Conservation (phyloP, 2,797 vertebrate genomes). For the Morus bassanus region DNA sequence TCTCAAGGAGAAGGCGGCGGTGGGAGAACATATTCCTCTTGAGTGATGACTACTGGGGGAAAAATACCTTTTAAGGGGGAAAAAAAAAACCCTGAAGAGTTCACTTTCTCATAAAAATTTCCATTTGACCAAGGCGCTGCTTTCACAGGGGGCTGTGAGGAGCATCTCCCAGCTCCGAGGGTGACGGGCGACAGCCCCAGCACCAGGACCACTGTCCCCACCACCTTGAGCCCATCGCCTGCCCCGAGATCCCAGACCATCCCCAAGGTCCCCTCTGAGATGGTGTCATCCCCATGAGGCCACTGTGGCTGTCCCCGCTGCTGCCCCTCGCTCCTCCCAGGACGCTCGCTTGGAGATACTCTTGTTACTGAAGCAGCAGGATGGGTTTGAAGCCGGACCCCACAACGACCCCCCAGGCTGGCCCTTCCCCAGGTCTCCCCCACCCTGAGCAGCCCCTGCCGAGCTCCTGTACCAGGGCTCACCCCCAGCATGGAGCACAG, state of each 20-base stretch:
- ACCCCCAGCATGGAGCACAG: background rate
- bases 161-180: background rate
- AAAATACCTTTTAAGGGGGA: background rate
- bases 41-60: background rate
- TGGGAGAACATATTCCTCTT: background rate
- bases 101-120: background rate
- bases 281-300: background rate
- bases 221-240: background rate
- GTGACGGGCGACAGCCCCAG: background rate
- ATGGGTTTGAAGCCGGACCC: fast-evolving
- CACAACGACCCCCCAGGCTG: fast-evolving
- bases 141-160: background rate
- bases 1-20: background rate
- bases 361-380: background rate
- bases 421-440: background rate
- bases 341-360: background rate
- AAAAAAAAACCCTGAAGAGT: background rate
- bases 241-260: background rate
- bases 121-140: background rate
- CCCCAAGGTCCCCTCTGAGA: background rate
- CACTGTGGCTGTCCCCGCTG: background rate
- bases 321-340: background rate
- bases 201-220: fast-evolving
- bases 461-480: background rate
- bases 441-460: background rate